These are phyloP conservation scores for Cricetomys ansorgei DNA, from an alignment of 2,113 vertebrate genomes.

Conservation along the genomic window DNA sequence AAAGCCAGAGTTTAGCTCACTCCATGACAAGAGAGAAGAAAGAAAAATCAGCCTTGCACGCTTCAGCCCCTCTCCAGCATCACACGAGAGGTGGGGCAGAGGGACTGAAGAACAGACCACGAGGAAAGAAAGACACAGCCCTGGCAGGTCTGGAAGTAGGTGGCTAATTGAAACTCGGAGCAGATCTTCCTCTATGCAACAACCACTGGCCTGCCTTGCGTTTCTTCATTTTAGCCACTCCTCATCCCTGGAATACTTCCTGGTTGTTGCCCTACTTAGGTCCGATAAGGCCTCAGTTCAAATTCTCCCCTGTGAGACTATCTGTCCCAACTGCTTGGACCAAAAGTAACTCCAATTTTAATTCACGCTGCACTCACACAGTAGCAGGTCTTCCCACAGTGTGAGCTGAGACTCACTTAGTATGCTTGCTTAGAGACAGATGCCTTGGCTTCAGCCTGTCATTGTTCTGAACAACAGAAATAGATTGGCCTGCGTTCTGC, in stretches of 20 bases:
- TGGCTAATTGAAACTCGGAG: not conserved
- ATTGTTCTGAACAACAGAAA: not conserved
- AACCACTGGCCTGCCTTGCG: not conserved
- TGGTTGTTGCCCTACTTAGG: not conserved
- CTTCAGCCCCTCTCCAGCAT: not conserved
- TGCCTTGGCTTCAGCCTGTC: not conserved
- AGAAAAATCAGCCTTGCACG: not conserved
- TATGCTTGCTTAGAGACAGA: not conserved
- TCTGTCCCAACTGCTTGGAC: not conserved
- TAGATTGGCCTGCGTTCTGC: not conserved
- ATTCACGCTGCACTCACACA: not conserved
- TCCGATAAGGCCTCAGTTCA: not conserved
- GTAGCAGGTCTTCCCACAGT: not conserved
- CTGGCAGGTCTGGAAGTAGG: not conserved
- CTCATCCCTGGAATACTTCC: not conserved
- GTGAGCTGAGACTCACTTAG: not conserved
- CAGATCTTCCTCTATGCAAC: not conserved
- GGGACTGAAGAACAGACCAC: not conserved
- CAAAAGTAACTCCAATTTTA: not conserved
- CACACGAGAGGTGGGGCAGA: not conserved
- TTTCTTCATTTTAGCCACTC: not conserved
- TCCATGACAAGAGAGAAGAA: not conserved
- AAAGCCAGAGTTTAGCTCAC: not conserved
- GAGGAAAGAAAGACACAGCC: not conserved
- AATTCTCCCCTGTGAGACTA: not conserved